phyloP scores from a whole-genome alignment of 1,140 invertebrate genomes.

The Euwallacea fornicatus region DNA sequence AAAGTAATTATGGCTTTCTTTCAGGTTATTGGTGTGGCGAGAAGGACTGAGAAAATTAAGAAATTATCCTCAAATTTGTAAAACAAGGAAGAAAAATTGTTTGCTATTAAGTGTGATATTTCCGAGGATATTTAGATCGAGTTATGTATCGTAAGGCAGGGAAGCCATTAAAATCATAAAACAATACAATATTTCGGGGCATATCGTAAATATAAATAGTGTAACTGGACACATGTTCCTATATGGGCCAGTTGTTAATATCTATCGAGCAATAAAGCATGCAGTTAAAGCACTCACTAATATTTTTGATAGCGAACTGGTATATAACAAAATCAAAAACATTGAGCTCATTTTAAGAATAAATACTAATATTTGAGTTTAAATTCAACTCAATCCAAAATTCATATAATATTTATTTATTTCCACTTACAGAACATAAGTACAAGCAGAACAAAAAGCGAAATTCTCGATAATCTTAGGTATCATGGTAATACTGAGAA shows the following conservation, averaged over 20 bases:
- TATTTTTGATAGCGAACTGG: neutral
- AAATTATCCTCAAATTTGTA: neutral
- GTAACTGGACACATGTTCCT: neutral
- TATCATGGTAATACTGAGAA: too few species aligned
- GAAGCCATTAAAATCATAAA: neutral
- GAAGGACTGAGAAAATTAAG: neutral
- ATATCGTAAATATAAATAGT: neutral
- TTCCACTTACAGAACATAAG: too few species aligned
- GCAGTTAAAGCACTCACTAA: neutral
- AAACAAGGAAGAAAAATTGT: neutral
- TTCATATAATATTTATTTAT: too few species aligned
- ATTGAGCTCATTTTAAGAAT: neutral
- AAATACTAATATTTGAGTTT: neutral
- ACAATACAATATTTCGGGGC: neutral
- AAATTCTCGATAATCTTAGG: neutral
- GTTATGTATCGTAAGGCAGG: too few species aligned
- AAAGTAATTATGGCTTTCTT: neutral
- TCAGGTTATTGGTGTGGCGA: neutral
- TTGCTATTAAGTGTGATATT: neutral
- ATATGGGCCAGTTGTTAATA: neutral
- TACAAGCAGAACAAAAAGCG: too few species aligned
- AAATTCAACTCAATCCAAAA: too few species aligned
- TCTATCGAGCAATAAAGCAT: neutral
- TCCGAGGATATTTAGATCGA: too few species aligned
- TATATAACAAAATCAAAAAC: neutral